A percentile compares a stretch with the other conserved stretches of the same genome.
Conservation (phyloP, 2,113 vertebrate species). For the Ceratotherium simum region DNA sequence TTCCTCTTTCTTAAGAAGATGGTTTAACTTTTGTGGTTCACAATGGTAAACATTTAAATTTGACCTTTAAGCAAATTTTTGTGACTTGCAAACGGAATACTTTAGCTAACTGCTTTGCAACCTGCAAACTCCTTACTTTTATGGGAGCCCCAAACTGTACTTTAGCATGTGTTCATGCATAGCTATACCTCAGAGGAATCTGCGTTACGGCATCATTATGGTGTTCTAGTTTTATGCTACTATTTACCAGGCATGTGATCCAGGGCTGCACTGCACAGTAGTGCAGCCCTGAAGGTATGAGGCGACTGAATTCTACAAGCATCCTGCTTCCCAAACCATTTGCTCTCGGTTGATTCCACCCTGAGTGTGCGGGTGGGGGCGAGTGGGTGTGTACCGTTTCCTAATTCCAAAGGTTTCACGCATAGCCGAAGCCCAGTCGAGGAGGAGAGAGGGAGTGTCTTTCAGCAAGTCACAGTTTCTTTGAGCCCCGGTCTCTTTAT, state of each 20-base stretch:
- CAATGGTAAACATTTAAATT: constrained; percentile 39
- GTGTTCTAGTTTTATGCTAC: not conserved
- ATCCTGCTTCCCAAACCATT: constrained; percentile 19
- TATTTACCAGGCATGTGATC: not conserved
- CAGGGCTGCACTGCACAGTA: not conserved
- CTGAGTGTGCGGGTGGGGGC: not conserved
- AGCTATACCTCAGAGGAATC: not conserved
- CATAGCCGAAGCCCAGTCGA: not conserved
- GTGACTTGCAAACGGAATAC: not conserved
- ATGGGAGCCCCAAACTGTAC: not conserved
- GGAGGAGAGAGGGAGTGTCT: not conserved
- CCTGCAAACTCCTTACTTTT: not conserved
- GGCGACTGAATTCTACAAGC: not conserved
- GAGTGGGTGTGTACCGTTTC: not conserved
- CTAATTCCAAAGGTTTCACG: not conserved
- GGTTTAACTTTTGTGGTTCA: constrained; percentile 24
- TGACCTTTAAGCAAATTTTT: constrained; percentile 28
- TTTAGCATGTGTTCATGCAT: not conserved
- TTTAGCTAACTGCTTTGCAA: constrained; percentile 44
- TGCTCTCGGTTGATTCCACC: not conserved
- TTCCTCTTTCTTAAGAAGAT: not conserved
- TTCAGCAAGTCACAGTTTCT: constrained; percentile 10
- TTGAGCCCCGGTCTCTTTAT: not conserved
- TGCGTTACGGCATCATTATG: not conserved
- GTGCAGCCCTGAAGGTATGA: not conserved